Evolutionary conservation across 2,888 invertebrate species (phyloP), one percentile per base, ranked within the genome.

Genomic region (Agrotis clavis): DNA sequence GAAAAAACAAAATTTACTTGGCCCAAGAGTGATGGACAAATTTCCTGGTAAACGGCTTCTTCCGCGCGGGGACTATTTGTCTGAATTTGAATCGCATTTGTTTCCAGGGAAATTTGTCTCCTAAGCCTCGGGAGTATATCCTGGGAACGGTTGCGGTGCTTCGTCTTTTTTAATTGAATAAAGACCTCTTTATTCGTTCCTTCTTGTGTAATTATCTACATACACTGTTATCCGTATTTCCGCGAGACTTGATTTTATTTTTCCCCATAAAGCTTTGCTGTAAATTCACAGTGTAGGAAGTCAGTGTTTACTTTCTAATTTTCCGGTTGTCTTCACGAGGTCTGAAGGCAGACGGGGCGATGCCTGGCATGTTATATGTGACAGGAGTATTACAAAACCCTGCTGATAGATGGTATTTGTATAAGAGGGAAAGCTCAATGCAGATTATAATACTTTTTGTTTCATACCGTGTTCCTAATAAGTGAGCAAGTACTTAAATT

Each of bases 81-180:
- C 94, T 96, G 95, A 95, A 95, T 96, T 95, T 95, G 94, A 95
- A 95, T 95, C 94, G 94, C 95, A 95, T 95, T 95, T 95, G 94
- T 96, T 95, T 94, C 91, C 90, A 93, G 91, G 90, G 91, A 94
- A 94, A 95, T 95, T 96, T 95, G 95, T 95, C 95, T 95, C 94
- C 90, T 93, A 95, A 94, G 92, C 94, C 94, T 90, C 91, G 76
- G 71, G 94, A 91, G 94, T 92, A 90, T 93, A 91, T 90, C 90
- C 91, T 89, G 89, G 85, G 89, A 90, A 87, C 87, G 89, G 88
- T 89, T 89, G 91, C 85, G 92, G 92, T 91, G 89, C 92, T 94
- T 89, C 87, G 88, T 92, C 91, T 92, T 87, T 91, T 92, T 93
- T 95, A 95, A 95, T 95, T 95, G 93, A 95, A 95, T 94, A 91